A percentile compares a stretch with the other conserved stretches of the same genome.
Conservation (phyloP, 1,140 invertebrate species). For the Proctacanthus coquilletti region DNA sequence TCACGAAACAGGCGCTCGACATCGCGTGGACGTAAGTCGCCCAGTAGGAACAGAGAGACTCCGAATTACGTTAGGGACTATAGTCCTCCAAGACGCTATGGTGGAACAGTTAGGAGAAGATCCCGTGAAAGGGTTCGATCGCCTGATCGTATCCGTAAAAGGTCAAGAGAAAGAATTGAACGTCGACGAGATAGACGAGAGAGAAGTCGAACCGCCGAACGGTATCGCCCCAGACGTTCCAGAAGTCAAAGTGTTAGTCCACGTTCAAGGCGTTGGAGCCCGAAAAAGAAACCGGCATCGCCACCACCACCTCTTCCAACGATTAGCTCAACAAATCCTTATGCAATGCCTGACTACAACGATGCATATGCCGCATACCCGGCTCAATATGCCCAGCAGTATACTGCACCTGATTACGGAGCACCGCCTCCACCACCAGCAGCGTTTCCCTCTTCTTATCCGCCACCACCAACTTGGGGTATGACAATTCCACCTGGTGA, state of each 20-base stretch:
- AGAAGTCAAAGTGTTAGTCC: conserved; percentile 17
- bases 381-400: conserved; percentile 3
- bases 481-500: conserved; percentile 12
- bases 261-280: conserved; percentile 16
- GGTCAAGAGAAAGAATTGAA: conserved; percentile 9
- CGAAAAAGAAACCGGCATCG: conserved; percentile 19
- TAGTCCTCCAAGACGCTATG: conserved; percentile 19
- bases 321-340: conserved; percentile 7
- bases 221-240: conserved; percentile 14
- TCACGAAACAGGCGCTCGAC: neutral
- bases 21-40: neutral
- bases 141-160: conserved; percentile 13
- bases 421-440: conserved; percentile 11
- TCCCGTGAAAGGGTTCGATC: conserved; percentile 11
- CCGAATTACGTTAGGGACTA: conserved; percentile 4
- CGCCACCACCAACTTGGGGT: conserved; percentile 3
- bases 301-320: conserved; percentile 17
- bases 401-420: neutral
- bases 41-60: neutral
- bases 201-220: conserved; percentile 13
- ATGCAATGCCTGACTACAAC: neutral
- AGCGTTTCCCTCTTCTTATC: conserved; percentile 9
- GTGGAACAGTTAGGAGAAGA: conserved; percentile 17
- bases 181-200: conserved; percentile 5
- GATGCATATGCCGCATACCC: conserved; percentile 7